Percentiles rank a stretch among this genome's conserved stretches.
These are phyloP conservation scores for Macrocentrus cingulum DNA, from an alignment of 1,140 invertebrate genomes.

Conservation along the genomic window DNA sequence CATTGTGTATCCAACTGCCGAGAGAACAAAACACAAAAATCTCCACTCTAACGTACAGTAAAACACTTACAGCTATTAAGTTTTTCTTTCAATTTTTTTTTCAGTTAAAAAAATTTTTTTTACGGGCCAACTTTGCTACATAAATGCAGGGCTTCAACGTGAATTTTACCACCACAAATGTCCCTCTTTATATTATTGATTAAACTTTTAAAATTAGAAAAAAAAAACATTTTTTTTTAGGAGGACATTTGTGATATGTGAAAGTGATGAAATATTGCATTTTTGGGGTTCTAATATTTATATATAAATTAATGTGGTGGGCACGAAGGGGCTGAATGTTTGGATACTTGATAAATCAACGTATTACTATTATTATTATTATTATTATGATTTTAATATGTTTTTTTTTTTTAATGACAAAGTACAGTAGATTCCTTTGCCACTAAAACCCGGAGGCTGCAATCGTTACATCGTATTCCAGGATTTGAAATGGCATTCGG, in stretches of 20 bases:
- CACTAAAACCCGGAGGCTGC: constrained; percentile 37
- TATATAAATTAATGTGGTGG: no score
- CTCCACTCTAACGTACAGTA: constrained; percentile 58
- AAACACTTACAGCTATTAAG: constrained; percentile 34
- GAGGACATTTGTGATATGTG: no score
- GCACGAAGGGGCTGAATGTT: no score
- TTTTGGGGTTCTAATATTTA: no score
- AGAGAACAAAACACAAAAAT: constrained; percentile 67
- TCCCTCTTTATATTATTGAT: not conserved
- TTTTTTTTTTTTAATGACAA: no score
- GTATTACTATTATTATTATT: no score
- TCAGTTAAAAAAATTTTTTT: constrained; percentile 3
- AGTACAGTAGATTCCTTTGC: constrained; percentile 20
- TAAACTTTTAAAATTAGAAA: no score
- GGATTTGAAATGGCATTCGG: constrained; percentile 47
- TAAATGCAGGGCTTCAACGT: constrained; percentile 15
- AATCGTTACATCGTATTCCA: constrained; percentile 49
- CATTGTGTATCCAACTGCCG: constrained; percentile 93
- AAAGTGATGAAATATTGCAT: no score
- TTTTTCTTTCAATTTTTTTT: constrained; percentile 9
- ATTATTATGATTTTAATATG: not conserved
- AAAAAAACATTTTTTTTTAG: not conserved
- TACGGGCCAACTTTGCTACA: constrained; percentile 3
- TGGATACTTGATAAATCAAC: no score
- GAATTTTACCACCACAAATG: constrained; percentile 4